Conservation (phyloP, 2,113 vertebrate genomes). For the Dasyornis broadbenti region DNA sequence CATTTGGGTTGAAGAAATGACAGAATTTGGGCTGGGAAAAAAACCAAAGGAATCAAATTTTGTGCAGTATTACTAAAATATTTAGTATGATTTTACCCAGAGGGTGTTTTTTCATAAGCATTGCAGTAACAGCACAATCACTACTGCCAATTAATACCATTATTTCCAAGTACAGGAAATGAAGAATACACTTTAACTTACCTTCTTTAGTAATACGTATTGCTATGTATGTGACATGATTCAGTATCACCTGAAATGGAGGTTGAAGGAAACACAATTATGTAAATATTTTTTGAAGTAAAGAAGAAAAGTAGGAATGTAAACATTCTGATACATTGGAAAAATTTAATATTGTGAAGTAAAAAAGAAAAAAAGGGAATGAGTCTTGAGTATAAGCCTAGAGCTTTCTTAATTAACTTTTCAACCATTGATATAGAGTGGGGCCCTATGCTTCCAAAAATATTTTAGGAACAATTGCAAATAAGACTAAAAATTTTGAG, state of each 20-base stretch:
- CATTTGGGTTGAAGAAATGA: background rate
- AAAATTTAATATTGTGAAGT: background rate
- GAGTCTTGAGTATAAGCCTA: background rate
- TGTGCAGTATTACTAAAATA: background rate
- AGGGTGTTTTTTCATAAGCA: background rate
- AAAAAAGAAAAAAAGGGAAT: background rate
- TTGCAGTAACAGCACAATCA: background rate
- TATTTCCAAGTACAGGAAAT: background rate
- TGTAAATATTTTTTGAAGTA: conserved; percentile 8
- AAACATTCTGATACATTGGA: conserved; percentile 5
- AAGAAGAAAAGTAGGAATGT: conserved; percentile 1
- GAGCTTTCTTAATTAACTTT: background rate
- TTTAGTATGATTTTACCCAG: background rate
- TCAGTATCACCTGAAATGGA: background rate
- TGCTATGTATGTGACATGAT: background rate
- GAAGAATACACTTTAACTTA: background rate
- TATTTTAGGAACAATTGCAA: background rate
- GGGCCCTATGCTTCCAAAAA: background rate
- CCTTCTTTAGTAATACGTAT: background rate
- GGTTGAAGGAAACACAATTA: background rate
- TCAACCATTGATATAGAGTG: background rate
- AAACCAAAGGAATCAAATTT: background rate
- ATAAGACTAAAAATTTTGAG: background rate
- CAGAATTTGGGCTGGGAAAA: background rate
- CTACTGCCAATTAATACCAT: background rate